Conservation (phyloP, 2,113 vertebrate species). For the Lutjanus erythropterus region DNA sequence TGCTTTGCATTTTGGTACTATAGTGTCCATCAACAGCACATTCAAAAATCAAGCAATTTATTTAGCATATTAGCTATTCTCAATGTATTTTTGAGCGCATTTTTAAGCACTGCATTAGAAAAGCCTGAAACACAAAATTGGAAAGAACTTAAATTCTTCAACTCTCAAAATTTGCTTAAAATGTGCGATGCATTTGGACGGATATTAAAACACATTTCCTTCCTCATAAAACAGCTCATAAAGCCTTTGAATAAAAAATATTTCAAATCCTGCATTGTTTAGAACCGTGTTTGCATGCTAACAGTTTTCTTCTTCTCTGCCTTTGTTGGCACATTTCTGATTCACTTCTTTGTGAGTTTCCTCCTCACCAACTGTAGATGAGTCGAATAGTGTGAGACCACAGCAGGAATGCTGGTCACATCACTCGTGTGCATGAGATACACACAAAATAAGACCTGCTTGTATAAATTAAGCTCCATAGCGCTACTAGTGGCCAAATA, state of each 20-base stretch:
- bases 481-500: background rate
- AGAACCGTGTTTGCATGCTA: background rate
- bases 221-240: background rate
- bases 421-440: background rate
- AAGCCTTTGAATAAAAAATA: background rate
- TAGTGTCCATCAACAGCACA: background rate
- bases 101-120: too few species aligned
- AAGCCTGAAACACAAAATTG: too few species aligned
- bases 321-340: background rate
- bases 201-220: background rate
- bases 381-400: background rate
- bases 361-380: background rate
- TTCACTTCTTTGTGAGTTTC: background rate
- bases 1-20: slow-evolving; percentile 11
- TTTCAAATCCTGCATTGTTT: background rate
- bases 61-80: background rate
- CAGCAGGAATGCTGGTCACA: background rate
- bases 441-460: background rate
- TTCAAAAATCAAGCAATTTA: background rate
- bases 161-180: too few species aligned
- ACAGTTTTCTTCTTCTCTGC: background rate
- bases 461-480: background rate
- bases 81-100: too few species aligned
- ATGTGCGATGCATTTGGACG: too few species aligned
- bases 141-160: too few species aligned